Evolutionary conservation across 1,140 invertebrate genomes (phyloP), one percentile per base, ranked within the genome.

Genomic region (Battus philenor): DNA sequence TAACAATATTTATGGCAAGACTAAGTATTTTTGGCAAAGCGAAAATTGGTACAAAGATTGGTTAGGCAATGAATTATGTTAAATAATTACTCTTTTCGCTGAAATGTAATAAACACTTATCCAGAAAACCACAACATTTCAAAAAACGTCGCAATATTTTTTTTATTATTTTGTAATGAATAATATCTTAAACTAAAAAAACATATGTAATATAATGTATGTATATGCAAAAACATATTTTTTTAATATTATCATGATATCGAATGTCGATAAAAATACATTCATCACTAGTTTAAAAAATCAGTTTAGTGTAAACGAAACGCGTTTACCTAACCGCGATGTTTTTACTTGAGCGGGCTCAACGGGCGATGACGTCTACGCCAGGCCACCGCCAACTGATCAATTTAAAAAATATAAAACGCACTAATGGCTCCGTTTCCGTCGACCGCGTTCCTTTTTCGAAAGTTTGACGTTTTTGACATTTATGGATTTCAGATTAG

Each of bases 341-440:
- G 62, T 62, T 60, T 62, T 66, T 58, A 54, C 46, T 51, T 47
- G 32, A 22, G 16, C 47, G 34, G 39, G 38, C 33, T 38, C 36
- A 17, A 7, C 38, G 38, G 36, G 36, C 45, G 50, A 48, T 54
- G 51, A 54, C 51, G 51, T 48, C 29, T 39, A 26, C 30, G 44
- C 49, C 45, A 50, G 46, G 33, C 54, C 51, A 26, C 20, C 27
- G 44, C 31, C 43, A 31, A 50, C 29, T 38, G 44, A 48, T 47
- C 53, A 49, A 58, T 65, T 65, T 53, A 49, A 62, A 58, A 66
- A 53, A 34, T 55, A 57, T 60, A 55, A 60, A 58, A 57, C 33
- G 30, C 44, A 44, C 44, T 36, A 41, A 51, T 46, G 49, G 27
- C 27, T 43, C 43, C 41, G 27, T 50, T 34, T 34, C 43, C 24